These are phyloP conservation scores for Hassar affinis DNA, from an alignment of 2,113 vertebrate genomes.

Conservation along the genomic window DNA sequence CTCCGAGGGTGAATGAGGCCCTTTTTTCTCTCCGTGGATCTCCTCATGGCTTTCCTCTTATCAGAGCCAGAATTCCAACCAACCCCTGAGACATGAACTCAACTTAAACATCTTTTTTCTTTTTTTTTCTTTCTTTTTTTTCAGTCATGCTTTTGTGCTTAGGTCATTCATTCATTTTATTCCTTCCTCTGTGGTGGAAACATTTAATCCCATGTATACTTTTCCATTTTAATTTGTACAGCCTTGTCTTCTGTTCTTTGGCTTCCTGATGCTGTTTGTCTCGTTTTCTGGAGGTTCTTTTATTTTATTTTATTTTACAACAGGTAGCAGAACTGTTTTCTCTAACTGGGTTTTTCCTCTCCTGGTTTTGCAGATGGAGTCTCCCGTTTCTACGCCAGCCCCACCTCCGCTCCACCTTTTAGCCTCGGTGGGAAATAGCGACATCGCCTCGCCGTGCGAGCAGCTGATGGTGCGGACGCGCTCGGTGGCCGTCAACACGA, in stretches of 20 bases:
- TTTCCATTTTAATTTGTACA: neutral
- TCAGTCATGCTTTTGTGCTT: neutral
- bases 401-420: conserved; percentile 92
- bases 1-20: neutral
- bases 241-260: neutral
- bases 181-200: neutral
- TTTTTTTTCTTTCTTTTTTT: neutral
- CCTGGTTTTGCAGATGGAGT: conserved; percentile 85
- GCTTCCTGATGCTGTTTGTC: conserved; percentile 34
- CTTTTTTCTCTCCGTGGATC: neutral
- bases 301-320: neutral
- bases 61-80: conserved; percentile 11
- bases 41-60: neutral
- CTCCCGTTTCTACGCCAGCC: conserved; percentile 89
- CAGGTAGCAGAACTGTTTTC: conserved; percentile 28
- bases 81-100: neutral
- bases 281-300: conserved; percentile 47
- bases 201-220: neutral
- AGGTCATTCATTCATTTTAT: neutral
- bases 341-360: conserved; percentile 43
- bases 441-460: conserved; percentile 95
- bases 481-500: conserved; percentile 94
- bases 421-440: conserved; percentile 83
- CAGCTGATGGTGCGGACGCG: conserved; percentile 99
- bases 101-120: neutral